Conservation (phyloP, 1,140 invertebrate genomes). For the Acromyrmex heyeri region DNA sequence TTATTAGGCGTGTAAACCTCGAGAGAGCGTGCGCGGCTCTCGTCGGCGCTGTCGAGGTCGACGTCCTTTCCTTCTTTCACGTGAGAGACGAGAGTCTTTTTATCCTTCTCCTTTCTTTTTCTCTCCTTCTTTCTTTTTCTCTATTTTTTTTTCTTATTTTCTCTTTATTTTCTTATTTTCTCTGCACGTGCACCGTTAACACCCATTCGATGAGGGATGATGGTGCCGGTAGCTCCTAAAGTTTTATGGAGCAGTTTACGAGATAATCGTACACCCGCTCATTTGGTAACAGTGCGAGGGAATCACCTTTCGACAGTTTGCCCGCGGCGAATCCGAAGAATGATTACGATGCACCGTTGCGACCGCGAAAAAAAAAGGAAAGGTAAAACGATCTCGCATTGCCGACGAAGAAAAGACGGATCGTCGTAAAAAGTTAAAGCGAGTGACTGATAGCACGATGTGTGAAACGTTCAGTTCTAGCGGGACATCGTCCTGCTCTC, state of each 20-base stretch:
- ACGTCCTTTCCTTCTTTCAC: conserved; percentile 72
- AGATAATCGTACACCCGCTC: conserved; percentile 46
- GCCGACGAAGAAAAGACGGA: neutral
- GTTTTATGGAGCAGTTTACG: conserved; percentile 59
- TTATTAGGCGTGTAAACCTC: conserved; percentile 83
- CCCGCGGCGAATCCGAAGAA: conserved; percentile 25
- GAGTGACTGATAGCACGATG: conserved; percentile 36
- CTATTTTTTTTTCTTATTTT: neutral
- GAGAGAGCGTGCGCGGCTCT: conserved; percentile 50
- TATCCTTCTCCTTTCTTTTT: conserved; percentile 47
- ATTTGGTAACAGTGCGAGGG: conserved; percentile 1
- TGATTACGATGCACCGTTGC: conserved; percentile 27
- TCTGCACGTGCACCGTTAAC: conserved; percentile 5
- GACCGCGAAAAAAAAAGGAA: conserved; percentile 1
- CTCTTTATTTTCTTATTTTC: neutral
- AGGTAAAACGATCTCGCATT: conserved; percentile 15
- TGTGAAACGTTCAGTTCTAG: conserved; percentile 29
- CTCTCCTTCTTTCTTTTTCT: neutral
- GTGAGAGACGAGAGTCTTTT: conserved; percentile 64
- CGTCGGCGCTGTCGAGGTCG: conserved; percentile 70
- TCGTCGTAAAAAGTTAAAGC: conserved; percentile 45
- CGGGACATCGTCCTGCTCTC: conserved; percentile 10
- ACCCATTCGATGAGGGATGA: conserved; percentile 23
- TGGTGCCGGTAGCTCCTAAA: conserved; percentile 36
- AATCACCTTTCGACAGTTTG: conserved; percentile 35